Percentiles rank a stretch among this genome's conserved stretches.
Evolutionary conservation across 2,113 vertebrate genomes (phyloP).

Genomic region (Sisor rabdophorus): DNA sequence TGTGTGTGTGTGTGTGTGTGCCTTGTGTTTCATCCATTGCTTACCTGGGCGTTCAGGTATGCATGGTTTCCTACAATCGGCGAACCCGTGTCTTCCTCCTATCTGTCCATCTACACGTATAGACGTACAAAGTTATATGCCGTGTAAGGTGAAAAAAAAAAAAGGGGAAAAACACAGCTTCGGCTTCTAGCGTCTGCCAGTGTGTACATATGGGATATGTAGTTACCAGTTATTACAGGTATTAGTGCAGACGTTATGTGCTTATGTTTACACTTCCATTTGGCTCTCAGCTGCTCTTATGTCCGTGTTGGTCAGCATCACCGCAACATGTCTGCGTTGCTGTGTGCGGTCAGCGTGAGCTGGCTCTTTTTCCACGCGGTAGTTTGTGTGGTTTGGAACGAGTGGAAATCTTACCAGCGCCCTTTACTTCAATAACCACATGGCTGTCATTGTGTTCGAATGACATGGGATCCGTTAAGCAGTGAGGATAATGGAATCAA

Average conservation of each 20-base stretch:
- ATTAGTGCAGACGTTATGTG: not conserved
- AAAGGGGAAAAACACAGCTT: not conserved
- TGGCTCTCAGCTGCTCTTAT: conserved; percentile 3
- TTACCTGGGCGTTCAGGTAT: too few species aligned
- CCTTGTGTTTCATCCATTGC: too few species aligned
- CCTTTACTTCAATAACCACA: not conserved
- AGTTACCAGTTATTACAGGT: conserved; percentile 1
- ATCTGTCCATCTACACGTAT: too few species aligned
- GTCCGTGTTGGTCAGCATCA: not conserved
- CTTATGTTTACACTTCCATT: conserved; percentile 33
- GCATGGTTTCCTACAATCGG: too few species aligned
- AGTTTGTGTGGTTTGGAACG: not conserved
- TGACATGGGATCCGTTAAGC: not conserved
- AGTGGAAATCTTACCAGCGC: not conserved
- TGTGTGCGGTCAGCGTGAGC: not conserved
- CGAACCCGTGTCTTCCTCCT: too few species aligned
- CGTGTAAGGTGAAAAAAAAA: conserved; percentile 6
- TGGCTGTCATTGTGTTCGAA: not conserved
- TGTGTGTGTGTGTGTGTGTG: too few species aligned
- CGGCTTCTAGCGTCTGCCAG: not conserved
- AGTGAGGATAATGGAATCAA: not conserved
- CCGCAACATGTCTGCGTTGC: conserved; percentile 15
- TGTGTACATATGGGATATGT: conserved; percentile 11
- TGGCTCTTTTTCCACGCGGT: not conserved
- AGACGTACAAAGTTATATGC: not conserved